Base-by-base conservation (phyloP, 2,797 vertebrate genomes). In the Psittacula derbiana region DNA sequence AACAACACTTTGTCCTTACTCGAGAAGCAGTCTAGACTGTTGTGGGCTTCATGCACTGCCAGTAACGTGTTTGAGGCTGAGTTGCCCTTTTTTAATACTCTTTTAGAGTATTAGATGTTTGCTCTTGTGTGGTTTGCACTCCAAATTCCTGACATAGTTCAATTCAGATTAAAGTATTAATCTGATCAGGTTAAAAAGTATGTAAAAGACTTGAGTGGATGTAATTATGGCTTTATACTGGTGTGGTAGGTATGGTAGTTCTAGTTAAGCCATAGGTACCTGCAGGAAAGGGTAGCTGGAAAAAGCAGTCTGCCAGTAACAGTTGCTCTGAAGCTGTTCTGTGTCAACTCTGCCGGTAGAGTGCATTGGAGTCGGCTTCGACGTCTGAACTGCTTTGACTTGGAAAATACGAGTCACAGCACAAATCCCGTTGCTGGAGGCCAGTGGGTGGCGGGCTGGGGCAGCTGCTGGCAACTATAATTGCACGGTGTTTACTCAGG, bases 381-480 rank as follows among this genome's bases (percentile, higher is more conserved):
- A 3, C 2, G 10, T 8, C 67, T 71, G 70, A 62, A 72, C 20
- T 0, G 2, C 17, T 13, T 43, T 43, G 30, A 10, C 36, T 80
- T 14, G 43, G 61, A 72, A 88, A 79, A 40, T 12, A 23, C 46
- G 19, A 21, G 19, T 36, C 16, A 3, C 16, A 33, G 82, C 52
- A 7, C 15, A 30, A 27, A 40, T 62, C 3, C 0, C 3, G 1
- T 15, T 49, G 24, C 55, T 47, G 23, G 17, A 52, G 71, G n/a
- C 96, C 95, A 70, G 74, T 69, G 95, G 97, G 95, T 43, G 82
- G 95, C 96, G 95, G 95, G 44, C 93, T 95, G 53, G 71, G 65
- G 38, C 89, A 84, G 47, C 67, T 66, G 13, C 66, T 55, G 17
- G 1, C 44, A 31, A 6, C 21, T 25, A 12, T 16, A 30, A 4